Percentiles rank a stretch among this genome's conserved stretches.
These are phyloP conservation scores for Pseudococcus longispinus DNA, from an alignment of 2,888 invertebrate species.

Conservation along the genomic window DNA sequence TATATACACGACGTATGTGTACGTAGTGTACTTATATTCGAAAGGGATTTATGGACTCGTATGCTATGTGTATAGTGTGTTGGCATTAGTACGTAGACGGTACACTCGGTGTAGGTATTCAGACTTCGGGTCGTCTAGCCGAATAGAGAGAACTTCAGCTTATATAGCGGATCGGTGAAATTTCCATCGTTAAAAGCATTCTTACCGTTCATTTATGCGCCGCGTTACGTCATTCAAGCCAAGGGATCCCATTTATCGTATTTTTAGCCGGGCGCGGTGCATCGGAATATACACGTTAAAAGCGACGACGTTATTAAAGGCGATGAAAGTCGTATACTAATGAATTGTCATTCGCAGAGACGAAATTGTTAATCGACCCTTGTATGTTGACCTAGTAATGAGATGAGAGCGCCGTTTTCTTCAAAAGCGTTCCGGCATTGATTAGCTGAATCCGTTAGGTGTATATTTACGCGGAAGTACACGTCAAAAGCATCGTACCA, in stretches of 20 bases:
- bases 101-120: not conserved
- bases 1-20: too few species aligned
- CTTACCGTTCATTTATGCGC: slow-evolving; percentile 22
- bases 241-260: not conserved
- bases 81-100: not conserved
- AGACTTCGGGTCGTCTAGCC: not conserved
- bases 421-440: slow-evolving; percentile 24
- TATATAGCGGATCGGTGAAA: not conserved
- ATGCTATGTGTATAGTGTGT: not conserved
- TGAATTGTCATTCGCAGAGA: slow-evolving; percentile 15
- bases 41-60: slow-evolving; percentile 15
- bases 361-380: slow-evolving; percentile 19
- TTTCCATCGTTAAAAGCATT: slow-evolving; percentile 28
- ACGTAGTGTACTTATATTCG: not conserved
- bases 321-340: slow-evolving; percentile 22
- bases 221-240: not conserved
- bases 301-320: slow-evolving; percentile 31
- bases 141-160: not conserved
- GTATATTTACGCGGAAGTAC: slow-evolving; percentile 11
- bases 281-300: not conserved
- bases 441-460: not conserved
- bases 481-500: not conserved
- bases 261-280: not conserved
- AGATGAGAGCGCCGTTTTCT: not conserved
- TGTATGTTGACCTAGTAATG: slow-evolving; percentile 19